Evolutionary conservation across 2,797 vertebrate genomes (phyloP).

Genomic region (Rallus crepitans): DNA sequence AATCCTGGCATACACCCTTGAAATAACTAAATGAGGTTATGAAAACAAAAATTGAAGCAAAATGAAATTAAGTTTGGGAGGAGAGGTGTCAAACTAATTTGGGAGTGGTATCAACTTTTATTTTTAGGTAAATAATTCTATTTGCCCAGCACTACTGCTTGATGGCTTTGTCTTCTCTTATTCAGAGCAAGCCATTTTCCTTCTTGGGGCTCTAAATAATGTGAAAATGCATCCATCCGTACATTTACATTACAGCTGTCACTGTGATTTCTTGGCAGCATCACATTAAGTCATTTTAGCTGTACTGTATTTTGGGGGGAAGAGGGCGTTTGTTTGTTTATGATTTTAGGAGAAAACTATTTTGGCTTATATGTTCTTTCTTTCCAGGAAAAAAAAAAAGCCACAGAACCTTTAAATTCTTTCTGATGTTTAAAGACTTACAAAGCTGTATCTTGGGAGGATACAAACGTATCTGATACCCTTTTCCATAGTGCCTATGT

Average conservation of each 20-base stretch:
- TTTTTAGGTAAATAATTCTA: background rate
- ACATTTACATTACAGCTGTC: background rate
- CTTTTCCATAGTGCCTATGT: background rate
- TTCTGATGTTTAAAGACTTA: background rate
- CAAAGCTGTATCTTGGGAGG: background rate
- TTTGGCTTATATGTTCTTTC: conserved; percentile 4
- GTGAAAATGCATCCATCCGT: background rate
- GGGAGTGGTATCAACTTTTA: background rate
- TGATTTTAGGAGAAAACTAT: conserved; percentile 18
- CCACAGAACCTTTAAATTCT: background rate
- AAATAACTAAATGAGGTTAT: background rate
- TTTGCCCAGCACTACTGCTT: background rate
- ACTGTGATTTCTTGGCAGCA: background rate
- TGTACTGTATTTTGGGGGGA: background rate
- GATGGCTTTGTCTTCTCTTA: background rate
- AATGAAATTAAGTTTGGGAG: background rate
- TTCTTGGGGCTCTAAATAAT: background rate
- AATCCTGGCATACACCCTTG: background rate
- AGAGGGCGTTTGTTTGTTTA: conserved; percentile 21
- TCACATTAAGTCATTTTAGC: background rate
- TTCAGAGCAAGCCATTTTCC: background rate
- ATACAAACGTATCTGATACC: background rate
- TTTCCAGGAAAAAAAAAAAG: background rate
- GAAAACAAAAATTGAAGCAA: background rate
- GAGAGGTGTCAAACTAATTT: background rate